These are phyloP conservation scores for Aphyosemion australe DNA, from an alignment of 2,113 vertebrate genomes.

Conservation along the genomic window DNA sequence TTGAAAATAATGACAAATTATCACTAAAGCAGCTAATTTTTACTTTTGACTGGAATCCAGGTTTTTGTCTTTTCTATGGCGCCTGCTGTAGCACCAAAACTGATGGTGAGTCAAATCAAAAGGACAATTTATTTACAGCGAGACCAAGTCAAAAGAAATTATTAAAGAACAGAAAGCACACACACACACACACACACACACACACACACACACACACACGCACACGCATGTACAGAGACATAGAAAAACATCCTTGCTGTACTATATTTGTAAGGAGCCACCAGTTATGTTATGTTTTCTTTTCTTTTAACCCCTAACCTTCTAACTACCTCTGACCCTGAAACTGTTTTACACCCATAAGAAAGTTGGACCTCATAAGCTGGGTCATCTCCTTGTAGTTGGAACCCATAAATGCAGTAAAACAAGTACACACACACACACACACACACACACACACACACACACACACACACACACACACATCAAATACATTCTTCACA, in stretches of 20 bases:
- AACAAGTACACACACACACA: not conserved
- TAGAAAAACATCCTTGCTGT: not conserved
- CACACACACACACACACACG: constrained; percentile 10
- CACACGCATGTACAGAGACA: too few relatives aligned
- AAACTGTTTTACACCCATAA: not conserved
- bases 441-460: not conserved
- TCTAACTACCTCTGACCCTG: not conserved
- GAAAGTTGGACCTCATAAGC: not conserved
- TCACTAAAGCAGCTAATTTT: too few relatives aligned
- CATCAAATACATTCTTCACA: constrained; percentile 16
- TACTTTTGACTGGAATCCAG: too few relatives aligned
- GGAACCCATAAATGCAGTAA: too few relatives aligned
- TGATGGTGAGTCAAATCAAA: constrained; percentile 45
- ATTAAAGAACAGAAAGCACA: constrained; percentile 42
- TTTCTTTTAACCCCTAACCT: too few relatives aligned
- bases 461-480: constrained; percentile 2
- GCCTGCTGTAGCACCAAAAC: constrained; percentile 13
- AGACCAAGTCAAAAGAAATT: constrained; percentile 31
- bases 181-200: not conserved
- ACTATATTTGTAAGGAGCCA: not conserved
- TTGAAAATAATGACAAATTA: too few relatives aligned
- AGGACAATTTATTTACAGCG: constrained; percentile 34
- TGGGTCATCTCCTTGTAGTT: too few relatives aligned
- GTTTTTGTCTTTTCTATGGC: not conserved
- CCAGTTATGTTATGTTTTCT: too few relatives aligned